Evolutionary conservation across 2,113 vertebrate species (phyloP).

Genomic region (Climacteris rufus): DNA sequence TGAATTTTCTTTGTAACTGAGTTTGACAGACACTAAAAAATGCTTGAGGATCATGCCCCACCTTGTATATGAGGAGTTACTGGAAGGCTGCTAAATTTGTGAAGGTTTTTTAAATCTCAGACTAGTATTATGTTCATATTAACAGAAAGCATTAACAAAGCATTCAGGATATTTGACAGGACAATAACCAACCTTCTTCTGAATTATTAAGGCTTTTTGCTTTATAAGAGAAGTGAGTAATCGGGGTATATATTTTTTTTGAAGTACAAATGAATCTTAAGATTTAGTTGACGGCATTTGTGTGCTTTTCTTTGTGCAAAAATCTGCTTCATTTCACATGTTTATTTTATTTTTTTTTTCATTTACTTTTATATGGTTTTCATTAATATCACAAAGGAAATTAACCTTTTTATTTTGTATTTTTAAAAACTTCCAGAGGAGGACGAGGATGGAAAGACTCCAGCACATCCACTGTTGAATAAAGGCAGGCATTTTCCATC

Average conservation of each 20-base stretch:
- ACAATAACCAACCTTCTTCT: not conserved
- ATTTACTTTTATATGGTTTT: slow-evolving; percentile 36
- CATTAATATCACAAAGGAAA: slow-evolving; percentile 59
- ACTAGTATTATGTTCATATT: not conserved
- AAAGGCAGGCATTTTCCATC: slow-evolving; percentile 95
- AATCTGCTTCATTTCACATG: slow-evolving; percentile 20
- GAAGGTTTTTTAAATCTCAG: not conserved
- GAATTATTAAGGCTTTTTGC: no score
- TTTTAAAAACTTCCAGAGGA: slow-evolving; percentile 87
- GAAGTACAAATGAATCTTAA: not conserved
- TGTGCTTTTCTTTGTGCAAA: slow-evolving; percentile 18
- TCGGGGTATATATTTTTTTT: not conserved
- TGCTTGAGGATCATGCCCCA: not conserved
- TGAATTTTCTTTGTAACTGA: not conserved
- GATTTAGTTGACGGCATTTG: slow-evolving; percentile 7
- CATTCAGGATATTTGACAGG: not conserved
- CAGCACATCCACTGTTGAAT: slow-evolving; percentile 95
- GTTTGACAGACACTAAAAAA: not conserved
- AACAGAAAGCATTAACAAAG: not conserved
- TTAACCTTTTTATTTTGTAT: slow-evolving; percentile 80
- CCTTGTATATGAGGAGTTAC: not conserved
- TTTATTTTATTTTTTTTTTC: slow-evolving; percentile 18
- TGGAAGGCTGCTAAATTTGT: not conserved
- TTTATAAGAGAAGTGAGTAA: no score
- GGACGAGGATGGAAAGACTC: slow-evolving; percentile 92